phyloP scores from a whole-genome alignment of 2,888 invertebrate species.

The Drosophila prolongata region DNA sequence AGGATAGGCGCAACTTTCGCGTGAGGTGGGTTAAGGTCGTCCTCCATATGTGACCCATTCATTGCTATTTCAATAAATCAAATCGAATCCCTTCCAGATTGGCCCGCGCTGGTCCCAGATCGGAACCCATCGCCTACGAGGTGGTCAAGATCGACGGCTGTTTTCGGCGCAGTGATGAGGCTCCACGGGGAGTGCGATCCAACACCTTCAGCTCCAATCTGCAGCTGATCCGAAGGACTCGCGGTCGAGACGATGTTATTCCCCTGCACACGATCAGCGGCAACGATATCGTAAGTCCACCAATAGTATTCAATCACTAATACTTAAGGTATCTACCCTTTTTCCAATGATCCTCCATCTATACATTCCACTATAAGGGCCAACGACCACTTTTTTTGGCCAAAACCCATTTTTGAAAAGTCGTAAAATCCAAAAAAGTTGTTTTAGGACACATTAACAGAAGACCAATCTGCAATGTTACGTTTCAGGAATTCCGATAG shows the following conservation, averaged over 20 bases:
- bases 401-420: too few species aligned
- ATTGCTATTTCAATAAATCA: background rate
- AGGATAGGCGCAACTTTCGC: slow-evolving; percentile 86
- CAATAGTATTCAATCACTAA: background rate
- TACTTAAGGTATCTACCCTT: too few species aligned
- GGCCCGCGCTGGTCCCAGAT: slow-evolving; percentile 89
- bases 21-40: slow-evolving; percentile 83
- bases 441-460: too few species aligned
- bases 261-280: slow-evolving; percentile 86
- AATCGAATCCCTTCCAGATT: slow-evolving; percentile 79
- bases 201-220: slow-evolving; percentile 83
- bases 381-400: too few species aligned
- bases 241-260: slow-evolving; percentile 86
- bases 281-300: slow-evolving; percentile 86
- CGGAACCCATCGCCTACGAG: slow-evolving; percentile 90
- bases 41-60: background rate
- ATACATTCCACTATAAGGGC: too few species aligned
- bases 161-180: slow-evolving; percentile 86
- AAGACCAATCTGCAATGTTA: too few species aligned
- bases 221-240: slow-evolving; percentile 85
- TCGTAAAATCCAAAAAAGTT: too few species aligned
- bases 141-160: slow-evolving; percentile 89
- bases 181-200: slow-evolving; percentile 85
- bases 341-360: too few species aligned
- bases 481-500: too few species aligned